Base-by-base conservation (phyloP, 2,888 invertebrate genomes). In the Harpalus rufipes region DNA sequence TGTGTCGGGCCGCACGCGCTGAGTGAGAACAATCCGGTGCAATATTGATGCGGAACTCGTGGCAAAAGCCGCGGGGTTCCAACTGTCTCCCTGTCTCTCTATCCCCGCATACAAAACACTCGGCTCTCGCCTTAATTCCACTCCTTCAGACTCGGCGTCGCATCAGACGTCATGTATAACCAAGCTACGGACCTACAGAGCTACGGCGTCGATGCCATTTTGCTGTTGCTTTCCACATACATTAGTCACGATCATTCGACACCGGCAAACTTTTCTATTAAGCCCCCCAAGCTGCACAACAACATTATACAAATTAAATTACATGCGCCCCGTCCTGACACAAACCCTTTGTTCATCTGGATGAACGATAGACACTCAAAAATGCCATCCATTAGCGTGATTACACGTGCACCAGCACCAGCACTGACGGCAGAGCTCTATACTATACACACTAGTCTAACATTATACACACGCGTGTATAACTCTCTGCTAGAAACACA, bases 331-430 rank as follows among this genome's bases (percentile, higher is more conserved):
- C 59, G 76, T 83, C 41, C 83, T 83, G 59, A 84, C 68, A 84
- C 68, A 79, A 84, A 79, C 79, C 79, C 84, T 84, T 84, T 84
- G 84, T 84, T 84, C 79, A 68, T 84, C 68, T 84, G 74, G 59
- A 83, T 84, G 79, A 84, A 84, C 51, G 84, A 85, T 80, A 80
- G 80, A 85, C 61, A 44, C 58, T 80, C 72, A 85, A 85, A 85
- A 85, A 85, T 80, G 56, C 80, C 85, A 85, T 85, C 85, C 80
- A 85, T 85, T 85, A 85, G 72, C 58, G 68, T 85, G 85, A 85
- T 85, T 85, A 85, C 84, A 84, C 65, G 68, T 80, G 85, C 72
- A 80, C 18, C 80, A 68, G 58, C 59, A 72, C 41, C 74, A 41
- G 80, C 12, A 39, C n/a, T n/a, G n/a, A n/a, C n/a, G n/a, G n/a